These are phyloP conservation scores for Hyposoter didymator DNA, from an alignment of 2,888 invertebrate genomes.

Conservation along the genomic window DNA sequence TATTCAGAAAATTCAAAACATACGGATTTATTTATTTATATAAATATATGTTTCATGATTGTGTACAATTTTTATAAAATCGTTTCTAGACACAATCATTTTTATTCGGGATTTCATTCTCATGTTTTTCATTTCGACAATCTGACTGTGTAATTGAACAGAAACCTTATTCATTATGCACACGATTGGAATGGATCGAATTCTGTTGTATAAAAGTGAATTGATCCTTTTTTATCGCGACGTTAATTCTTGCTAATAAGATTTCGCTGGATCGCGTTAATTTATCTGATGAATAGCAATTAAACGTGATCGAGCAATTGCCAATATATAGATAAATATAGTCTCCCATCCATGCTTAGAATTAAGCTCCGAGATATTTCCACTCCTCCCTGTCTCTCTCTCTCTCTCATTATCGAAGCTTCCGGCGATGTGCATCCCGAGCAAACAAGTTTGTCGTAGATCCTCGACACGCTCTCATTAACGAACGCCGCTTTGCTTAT, in stretches of 20 bases:
- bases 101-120: too few species aligned
- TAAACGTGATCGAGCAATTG: conserved; percentile 13
- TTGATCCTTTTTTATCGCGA: background rate
- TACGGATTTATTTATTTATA: too few species aligned
- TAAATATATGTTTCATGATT: too few species aligned
- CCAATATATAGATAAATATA: conserved; percentile 15
- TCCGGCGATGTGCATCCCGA: conserved; percentile 30
- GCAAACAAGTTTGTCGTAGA: conserved; percentile 38
- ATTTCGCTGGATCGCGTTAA: background rate
- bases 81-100: too few species aligned
- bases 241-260: background rate
- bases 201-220: background rate
- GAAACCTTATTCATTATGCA: background rate
- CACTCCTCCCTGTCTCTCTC: conserved; percentile 2
- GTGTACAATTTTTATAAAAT: too few species aligned
- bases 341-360: conserved; percentile 11
- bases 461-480: conserved; percentile 41
- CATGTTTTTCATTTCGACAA: too few species aligned
- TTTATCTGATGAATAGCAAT: conserved; percentile 23
- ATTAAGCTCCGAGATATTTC: conserved; percentile 22
- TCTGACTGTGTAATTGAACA: background rate
- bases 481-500: conserved; percentile 47
- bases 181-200: background rate
- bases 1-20: too few species aligned
- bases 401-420: conserved; percentile 38